Conservation (phyloP, 2,888 invertebrate species). For the Drosophila vallismaia region DNA sequence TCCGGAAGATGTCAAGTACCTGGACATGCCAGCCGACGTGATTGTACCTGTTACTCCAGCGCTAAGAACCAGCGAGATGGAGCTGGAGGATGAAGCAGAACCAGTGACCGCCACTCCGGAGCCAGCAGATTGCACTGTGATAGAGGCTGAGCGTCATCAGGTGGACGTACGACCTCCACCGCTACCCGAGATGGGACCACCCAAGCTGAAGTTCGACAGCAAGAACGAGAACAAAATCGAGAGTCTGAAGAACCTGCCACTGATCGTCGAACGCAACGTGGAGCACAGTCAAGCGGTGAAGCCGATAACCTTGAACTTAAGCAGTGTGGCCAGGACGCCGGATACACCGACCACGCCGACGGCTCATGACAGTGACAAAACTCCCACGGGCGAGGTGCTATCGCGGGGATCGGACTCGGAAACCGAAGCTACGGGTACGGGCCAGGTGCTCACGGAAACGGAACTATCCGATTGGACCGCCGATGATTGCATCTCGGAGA, state of each 20-base stretch:
- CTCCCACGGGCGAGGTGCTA: constrained; percentile 81
- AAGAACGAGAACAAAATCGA: constrained; percentile 84
- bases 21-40: constrained; percentile 83
- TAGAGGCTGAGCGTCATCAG: constrained; percentile 59
- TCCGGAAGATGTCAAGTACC: constrained; percentile 83
- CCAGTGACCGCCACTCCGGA: constrained; percentile 81
- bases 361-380: constrained; percentile 81
- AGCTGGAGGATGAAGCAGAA: constrained; percentile 72
- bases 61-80: constrained; percentile 61
- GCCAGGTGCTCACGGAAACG: constrained; percentile 91
- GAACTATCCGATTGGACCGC: constrained; percentile 96
- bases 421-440: constrained; percentile 86
- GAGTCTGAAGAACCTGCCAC: constrained; percentile 82
- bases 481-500: constrained; percentile 91
- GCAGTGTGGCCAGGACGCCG: constrained; percentile 57
- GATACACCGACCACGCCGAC: constrained; percentile 65
- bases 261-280: constrained; percentile 78
- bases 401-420: constrained; percentile 87
- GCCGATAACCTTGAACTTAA: constrained; percentile 78
- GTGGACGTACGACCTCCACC: constrained; percentile 45
- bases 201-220: constrained; percentile 81
- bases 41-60: constrained; percentile 71
- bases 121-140: constrained; percentile 78
- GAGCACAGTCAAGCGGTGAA: constrained; percentile 76
- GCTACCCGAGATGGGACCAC: constrained; percentile 74